Conservation (phyloP, 2,797 vertebrate genomes). For the Artibeus jamaicensis region DNA sequence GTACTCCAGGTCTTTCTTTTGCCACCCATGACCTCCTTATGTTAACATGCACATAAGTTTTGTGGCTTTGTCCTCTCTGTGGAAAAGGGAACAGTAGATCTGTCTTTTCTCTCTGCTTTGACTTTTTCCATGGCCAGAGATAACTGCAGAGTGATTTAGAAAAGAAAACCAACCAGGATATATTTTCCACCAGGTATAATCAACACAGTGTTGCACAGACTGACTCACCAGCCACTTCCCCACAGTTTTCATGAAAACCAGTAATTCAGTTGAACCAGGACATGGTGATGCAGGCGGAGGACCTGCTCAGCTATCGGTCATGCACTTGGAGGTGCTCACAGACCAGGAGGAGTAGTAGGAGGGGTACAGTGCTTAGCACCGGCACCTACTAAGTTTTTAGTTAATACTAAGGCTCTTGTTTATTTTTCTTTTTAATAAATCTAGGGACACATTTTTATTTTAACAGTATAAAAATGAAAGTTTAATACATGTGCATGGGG, state of each 20-base stretch:
- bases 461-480: background rate
- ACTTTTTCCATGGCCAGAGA: background rate
- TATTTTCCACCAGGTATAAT: background rate
- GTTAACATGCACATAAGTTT: background rate
- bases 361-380: no score
- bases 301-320: background rate
- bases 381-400: background rate
- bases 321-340: background rate
- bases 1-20: background rate
- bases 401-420: background rate
- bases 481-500: background rate
- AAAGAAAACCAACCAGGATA: background rate
- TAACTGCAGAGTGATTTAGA: background rate
- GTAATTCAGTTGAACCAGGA: background rate
- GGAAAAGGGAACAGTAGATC: background rate
- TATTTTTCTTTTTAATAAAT: background rate
- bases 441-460: background rate
- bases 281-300: no score
- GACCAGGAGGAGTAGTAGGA: background rate
- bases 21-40: background rate
- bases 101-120: background rate
- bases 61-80: background rate
- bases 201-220: background rate
- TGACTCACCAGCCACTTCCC: background rate
- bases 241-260: background rate